Conservation (phyloP, 2,113 vertebrate species). For the Chaetodon trifascialis region DNA sequence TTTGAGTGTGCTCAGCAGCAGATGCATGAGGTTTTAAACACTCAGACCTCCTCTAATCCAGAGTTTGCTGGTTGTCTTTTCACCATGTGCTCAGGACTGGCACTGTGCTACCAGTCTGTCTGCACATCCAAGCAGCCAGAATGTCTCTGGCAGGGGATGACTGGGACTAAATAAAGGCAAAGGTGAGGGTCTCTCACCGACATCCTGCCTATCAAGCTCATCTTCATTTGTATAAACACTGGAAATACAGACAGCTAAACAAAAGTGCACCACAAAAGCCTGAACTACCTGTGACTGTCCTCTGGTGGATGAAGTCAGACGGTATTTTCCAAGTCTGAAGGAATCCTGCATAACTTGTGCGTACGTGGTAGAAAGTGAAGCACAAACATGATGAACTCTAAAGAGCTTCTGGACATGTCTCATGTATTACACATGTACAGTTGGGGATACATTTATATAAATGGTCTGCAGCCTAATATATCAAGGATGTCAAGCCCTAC, state of each 20-base stretch:
- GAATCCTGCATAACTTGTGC: no score
- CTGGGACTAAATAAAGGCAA: slow-evolving; percentile 16
- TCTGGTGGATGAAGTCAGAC: neutral
- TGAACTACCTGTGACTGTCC: neutral
- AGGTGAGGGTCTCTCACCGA: neutral
- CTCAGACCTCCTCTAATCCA: slow-evolving; percentile 2
- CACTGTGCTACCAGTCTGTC: slow-evolving; percentile 9
- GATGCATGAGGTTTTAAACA: slow-evolving; percentile 27
- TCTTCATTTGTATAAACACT: neutral
- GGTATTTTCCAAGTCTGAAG: no score
- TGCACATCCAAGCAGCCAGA: slow-evolving; percentile 31
- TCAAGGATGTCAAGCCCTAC: neutral
- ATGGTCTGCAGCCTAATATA: neutral
- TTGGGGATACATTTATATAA: neutral
- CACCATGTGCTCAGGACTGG: slow-evolving; percentile 16
- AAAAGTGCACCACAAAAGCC: neutral
- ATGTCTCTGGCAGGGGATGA: neutral
- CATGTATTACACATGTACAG: neutral
- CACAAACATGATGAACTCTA: neutral
- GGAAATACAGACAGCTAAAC: neutral
- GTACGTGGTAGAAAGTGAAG: no score
- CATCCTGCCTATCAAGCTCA: neutral
- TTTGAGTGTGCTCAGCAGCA: slow-evolving; percentile 34
- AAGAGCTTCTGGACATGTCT: neutral
- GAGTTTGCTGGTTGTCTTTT: slow-evolving; percentile 15